Base-by-base conservation (phyloP, 2,888 invertebrate species). In the Luperina testacea region DNA sequence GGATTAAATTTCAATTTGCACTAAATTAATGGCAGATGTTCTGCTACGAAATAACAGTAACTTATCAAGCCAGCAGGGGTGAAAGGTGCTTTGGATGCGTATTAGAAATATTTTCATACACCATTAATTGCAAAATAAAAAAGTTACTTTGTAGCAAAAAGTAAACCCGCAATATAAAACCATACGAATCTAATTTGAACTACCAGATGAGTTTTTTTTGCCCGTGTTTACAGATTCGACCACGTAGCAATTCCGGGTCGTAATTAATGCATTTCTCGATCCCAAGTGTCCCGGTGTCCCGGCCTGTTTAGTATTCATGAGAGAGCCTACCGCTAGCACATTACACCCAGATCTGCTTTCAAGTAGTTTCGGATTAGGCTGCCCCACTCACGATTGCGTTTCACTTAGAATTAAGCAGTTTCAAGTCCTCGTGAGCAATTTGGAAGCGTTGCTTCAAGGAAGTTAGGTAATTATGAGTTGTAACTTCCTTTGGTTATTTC, bases 331-430 rank as follows among this genome's bases (percentile, higher is more conserved):
- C 91, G 91, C 92, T 92, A 92, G 93, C 92, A 93, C 93, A 95
- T 95, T 95, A 94, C 83, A 87, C 92, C 90, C 91, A 92, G 94
- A 95, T 95, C 94, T 94, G 93, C 91, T 94, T 90, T 92, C 93
- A 91, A 95, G 94, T 94, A 94, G 94, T 95, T 94, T 94, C 92
- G 91, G 94, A 95, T 95, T 95, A 95, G 93, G 93, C 90, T 90
- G 90, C 90, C 91, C 88, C 91, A 90, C 90, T 90, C 90, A 92
- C 91, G 91, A 92, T 91, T 92, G 92, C 92, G 93, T 92, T 93
- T 91, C 91, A 90, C 90, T 91, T 88, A 84, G 92, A 93, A 94
- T 93, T 93, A 93, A 94, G 92, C 91, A 91, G 93, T 90, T 92
- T 90, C 89, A 88, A 92, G 91, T 90, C 88, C 90, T 91, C 89